Percentiles rank a stretch among this genome's conserved stretches.
Conservation (phyloP, 2,113 vertebrate species). For the Forbesichthys papilliferus region DNA sequence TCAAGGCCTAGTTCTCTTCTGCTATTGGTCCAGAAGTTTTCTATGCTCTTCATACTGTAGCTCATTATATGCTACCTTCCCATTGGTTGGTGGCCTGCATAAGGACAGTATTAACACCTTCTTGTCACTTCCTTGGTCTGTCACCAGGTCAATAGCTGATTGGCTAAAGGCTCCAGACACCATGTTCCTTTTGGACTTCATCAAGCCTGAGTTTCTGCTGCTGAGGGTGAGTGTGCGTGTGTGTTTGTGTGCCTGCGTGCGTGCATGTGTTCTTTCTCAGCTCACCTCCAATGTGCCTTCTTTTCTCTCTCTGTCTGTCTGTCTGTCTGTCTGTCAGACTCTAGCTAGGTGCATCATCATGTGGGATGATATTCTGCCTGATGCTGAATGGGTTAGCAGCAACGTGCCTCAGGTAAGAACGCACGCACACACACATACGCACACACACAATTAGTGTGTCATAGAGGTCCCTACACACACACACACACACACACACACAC, state of each 20-base stretch:
- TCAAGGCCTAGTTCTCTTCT: slow-evolving; percentile 7
- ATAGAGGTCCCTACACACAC: neutral
- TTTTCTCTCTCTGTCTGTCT: neutral
- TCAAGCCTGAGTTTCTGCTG: slow-evolving; percentile 95
- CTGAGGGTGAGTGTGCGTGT: slow-evolving; percentile 80
- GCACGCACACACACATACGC: neutral
- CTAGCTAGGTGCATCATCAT: slow-evolving; percentile 94
- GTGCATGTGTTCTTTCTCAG: neutral
- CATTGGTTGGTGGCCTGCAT: slow-evolving; percentile 33
- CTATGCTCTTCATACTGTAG: slow-evolving; percentile 3
- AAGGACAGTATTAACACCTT: slow-evolving; percentile 53
- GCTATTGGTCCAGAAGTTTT: slow-evolving; percentile 51
- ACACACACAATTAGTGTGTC: neutral
- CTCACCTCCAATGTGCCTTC: neutral
- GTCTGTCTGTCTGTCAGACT: slow-evolving; percentile 74
- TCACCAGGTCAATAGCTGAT: slow-evolving; percentile 90
- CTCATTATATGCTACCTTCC: slow-evolving; percentile 5
- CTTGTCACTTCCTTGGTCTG: slow-evolving; percentile 39
- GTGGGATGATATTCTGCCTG: slow-evolving; percentile 97
- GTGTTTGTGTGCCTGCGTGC: neutral
- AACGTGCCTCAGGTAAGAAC: slow-evolving; percentile 91
- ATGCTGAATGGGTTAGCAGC: slow-evolving; percentile 93
- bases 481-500: neutral
- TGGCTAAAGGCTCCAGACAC: slow-evolving; percentile 97
- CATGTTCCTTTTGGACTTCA: slow-evolving; percentile 97